Percentiles rank a stretch among this genome's conserved stretches.
phyloP scores from a whole-genome alignment of 92 coral and sea anemone genomes.

The Epizoanthus rinbou region DNA sequence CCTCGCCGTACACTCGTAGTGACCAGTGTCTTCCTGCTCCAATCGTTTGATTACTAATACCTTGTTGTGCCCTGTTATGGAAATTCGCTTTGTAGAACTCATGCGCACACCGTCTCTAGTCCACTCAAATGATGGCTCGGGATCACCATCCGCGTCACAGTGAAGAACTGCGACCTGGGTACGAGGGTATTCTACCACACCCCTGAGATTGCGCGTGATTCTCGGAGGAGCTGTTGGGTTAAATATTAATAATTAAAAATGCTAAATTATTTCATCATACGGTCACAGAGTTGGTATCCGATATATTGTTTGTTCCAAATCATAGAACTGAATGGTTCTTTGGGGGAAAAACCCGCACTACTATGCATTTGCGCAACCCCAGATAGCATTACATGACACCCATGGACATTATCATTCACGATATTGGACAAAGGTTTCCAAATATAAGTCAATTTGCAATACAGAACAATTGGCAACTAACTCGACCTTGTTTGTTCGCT shows the following conservation, averaged over 20 bases:
- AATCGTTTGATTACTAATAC: background rate
- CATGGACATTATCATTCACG: too few species aligned
- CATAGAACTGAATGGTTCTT: too few species aligned
- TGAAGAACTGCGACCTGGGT: background rate
- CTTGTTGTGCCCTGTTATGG: background rate
- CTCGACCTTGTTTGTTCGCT: too few species aligned
- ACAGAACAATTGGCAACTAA: too few species aligned
- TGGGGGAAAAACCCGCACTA: too few species aligned
- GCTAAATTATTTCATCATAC: background rate
- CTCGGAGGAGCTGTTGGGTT: background rate
- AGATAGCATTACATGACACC: too few species aligned
- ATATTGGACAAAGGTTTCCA: too few species aligned
- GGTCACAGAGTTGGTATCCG: background rate
- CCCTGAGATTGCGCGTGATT: background rate
- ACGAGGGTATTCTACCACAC: background rate
- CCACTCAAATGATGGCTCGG: background rate
- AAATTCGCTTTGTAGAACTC: background rate
- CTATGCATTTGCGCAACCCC: too few species aligned
- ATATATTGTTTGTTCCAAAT: too few species aligned
- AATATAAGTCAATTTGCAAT: too few species aligned
- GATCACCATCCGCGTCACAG: slow-evolving; percentile 4
- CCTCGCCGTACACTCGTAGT: background rate
- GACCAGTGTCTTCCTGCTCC: slow-evolving; percentile 12
- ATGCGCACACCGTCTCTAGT: slow-evolving; percentile 2
- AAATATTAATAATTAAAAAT: background rate